phyloP scores from a whole-genome alignment of 2,113 vertebrate species.

The Gambusia affinis region DNA sequence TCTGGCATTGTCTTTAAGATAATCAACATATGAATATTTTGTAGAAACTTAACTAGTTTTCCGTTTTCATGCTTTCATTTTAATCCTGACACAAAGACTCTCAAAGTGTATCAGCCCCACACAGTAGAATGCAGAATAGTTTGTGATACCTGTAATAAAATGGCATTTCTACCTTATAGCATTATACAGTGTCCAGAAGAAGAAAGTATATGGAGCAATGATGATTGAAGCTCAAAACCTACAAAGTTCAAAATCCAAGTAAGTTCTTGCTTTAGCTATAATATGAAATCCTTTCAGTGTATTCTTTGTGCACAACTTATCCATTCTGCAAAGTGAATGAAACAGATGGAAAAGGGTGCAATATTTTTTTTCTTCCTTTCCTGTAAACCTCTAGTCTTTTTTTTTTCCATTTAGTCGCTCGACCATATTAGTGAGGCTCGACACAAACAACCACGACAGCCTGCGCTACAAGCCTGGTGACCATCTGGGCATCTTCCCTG shows the following conservation, averaged over 20 bases:
- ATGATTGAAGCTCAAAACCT: constrained; percentile 91
- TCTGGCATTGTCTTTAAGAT: background rate
- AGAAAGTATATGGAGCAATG: constrained; percentile 88
- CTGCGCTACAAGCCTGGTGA: constrained; percentile 93
- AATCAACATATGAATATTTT: too few relatives aligned
- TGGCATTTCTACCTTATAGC: constrained; percentile 75
- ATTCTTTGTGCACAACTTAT: background rate
- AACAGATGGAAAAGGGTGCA: constrained; percentile 29
- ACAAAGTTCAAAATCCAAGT: constrained; percentile 94
- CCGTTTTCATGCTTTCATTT: background rate
- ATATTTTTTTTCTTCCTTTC: background rate
- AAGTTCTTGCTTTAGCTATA: constrained; percentile 47
- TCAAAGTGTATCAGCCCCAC: background rate
- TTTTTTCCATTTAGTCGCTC: constrained; percentile 81
- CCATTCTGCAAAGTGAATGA: constrained; percentile 6
- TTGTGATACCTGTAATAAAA: background rate
- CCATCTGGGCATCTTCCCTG: constrained; percentile 93
- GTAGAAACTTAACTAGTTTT: background rate
- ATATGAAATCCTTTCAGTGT: background rate
- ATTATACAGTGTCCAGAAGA: constrained; percentile 91
- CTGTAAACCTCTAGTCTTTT: constrained; percentile 34
- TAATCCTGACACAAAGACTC: background rate
- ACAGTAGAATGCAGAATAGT: background rate
- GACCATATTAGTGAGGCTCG: constrained; percentile 92
- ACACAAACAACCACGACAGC: constrained; percentile 88